These are phyloP conservation scores for Elachura formosa DNA, from an alignment of 2,113 vertebrate genomes.

Conservation along the genomic window DNA sequence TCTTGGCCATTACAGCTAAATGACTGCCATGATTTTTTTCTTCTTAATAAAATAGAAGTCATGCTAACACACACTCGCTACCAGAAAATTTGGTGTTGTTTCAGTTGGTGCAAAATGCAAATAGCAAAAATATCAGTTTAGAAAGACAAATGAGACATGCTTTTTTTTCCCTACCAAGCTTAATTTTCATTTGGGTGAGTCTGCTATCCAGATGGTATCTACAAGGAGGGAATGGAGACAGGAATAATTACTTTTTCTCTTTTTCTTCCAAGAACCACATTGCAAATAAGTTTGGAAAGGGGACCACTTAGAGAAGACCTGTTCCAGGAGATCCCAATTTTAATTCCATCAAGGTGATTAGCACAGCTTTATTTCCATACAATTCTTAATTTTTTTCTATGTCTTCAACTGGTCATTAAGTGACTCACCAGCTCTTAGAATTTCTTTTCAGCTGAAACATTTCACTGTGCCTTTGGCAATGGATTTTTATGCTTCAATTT, in stretches of 20 bases:
- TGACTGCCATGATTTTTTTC: slow-evolving; percentile 18
- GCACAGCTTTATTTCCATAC: background rate
- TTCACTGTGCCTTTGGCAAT: slow-evolving; percentile 17
- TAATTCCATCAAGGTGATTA: background rate
- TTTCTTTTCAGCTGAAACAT: background rate
- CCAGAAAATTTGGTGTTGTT: slow-evolving; percentile 2
- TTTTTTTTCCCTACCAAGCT: background rate
- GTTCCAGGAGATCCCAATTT: background rate
- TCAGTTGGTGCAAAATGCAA: slow-evolving; percentile 20
- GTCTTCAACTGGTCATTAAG: background rate
- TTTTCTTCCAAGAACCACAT: background rate
- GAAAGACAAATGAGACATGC: background rate
- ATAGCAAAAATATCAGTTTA: slow-evolving; percentile 3
- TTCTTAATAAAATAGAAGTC: slow-evolving; percentile 26
- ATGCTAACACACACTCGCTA: background rate
- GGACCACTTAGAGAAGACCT: background rate
- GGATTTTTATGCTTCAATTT: background rate
- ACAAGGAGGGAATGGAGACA: background rate
- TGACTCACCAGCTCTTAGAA: slow-evolving; percentile 6
- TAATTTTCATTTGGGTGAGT: slow-evolving; percentile 16
- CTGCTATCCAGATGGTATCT: slow-evolving; percentile 8
- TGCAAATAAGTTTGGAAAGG: background rate
- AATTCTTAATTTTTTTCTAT: background rate
- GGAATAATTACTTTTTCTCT: background rate
- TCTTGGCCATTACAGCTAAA: slow-evolving; percentile 48